phyloP scores from a whole-genome alignment of 2,888 invertebrate species.

The Galerucella nymphaeae region DNA sequence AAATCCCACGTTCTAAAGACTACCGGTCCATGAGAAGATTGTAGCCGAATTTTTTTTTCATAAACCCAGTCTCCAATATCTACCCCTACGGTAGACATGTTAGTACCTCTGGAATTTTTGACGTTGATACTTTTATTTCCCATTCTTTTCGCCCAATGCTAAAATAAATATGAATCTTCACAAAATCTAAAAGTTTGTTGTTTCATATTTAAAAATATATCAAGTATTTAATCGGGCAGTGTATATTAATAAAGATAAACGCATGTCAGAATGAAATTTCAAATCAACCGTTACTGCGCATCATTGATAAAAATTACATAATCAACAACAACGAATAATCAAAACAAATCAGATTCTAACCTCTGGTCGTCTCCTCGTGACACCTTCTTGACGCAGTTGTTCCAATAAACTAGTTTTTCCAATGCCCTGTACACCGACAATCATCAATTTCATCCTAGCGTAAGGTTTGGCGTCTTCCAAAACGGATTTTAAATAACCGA shows the following conservation, averaged over 20 bases:
- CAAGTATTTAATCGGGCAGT: neutral
- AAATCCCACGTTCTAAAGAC: conserved; percentile 99
- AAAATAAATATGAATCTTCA: conserved; percentile 47
- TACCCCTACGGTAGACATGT: conserved; percentile 96
- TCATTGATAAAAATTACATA: neutral
- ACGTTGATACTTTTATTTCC: conserved; percentile 86
- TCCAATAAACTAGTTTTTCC: conserved; percentile 93
- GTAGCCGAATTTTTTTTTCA: conserved; percentile 84
- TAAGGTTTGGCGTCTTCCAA: conserved; percentile 92
- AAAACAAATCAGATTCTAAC: conserved; percentile 56
- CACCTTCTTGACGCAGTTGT: conserved; percentile 88
- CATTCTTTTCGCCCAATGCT: conserved; percentile 97
- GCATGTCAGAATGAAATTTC: neutral
- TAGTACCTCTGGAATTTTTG: conserved; percentile 80
- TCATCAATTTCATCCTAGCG: conserved; percentile 95
- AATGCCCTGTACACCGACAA: conserved; percentile 89
- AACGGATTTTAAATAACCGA: conserved; percentile 91
- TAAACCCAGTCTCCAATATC: conserved; percentile 96
- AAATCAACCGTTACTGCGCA: neutral
- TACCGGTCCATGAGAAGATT: conserved; percentile 82
- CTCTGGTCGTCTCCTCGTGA: conserved; percentile 76
- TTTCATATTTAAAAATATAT: no score
- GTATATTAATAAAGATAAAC: conserved; percentile 14
- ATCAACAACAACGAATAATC: conserved; percentile 18
- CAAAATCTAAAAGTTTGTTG: no score